A percentile compares a stretch with the other conserved stretches of the same genome.
Conservation (phyloP, 2,113 vertebrate genomes). For the Leptodactylus fuscus region DNA sequence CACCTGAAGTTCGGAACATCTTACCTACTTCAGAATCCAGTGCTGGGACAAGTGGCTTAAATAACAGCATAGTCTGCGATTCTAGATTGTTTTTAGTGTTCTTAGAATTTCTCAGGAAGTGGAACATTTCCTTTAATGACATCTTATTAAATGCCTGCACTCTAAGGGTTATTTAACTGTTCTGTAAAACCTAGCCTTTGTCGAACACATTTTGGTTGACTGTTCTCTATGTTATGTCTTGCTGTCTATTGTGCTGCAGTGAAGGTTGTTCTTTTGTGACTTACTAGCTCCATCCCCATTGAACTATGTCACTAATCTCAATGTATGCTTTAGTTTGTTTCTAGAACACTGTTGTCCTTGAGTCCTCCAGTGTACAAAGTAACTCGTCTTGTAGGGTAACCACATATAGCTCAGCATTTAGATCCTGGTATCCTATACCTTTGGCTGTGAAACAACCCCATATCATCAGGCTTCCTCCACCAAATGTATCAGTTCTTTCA, state of each 20-base stretch:
- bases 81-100: neutral
- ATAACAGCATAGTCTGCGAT: neutral
- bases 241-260: neutral
- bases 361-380: no score
- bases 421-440: no score
- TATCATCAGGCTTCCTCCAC: no score
- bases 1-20: neutral
- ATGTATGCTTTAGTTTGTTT: no score
- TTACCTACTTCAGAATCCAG: neutral
- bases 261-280: neutral
- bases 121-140: neutral
- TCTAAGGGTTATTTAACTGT: neutral
- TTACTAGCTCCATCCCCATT: neutral
- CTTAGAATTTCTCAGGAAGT: neutral
- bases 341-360: no score
- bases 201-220: neutral
- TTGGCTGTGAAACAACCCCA: no score
- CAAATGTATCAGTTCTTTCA: no score
- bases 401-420: no score
- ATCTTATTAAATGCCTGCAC: neutral
- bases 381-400: no score
- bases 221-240: neutral
- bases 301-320: no score
- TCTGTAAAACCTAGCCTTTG: neutral
- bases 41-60: neutral